These are phyloP conservation scores for Bombus turneri DNA, from an alignment of 1,140 invertebrate species.

Conservation along the genomic window DNA sequence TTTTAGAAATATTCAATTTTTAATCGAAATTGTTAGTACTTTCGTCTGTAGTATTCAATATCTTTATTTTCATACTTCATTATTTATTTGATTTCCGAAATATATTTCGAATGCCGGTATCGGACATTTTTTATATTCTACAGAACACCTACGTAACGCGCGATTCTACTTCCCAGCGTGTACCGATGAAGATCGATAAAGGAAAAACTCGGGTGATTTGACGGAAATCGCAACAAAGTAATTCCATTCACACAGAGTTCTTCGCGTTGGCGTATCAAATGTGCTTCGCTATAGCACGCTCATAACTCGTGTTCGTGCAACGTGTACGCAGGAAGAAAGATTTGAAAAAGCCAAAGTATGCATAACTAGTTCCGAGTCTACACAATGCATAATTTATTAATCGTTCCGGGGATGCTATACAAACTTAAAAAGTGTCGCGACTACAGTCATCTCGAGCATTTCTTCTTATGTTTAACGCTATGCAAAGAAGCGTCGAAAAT, in stretches of 20 bases:
- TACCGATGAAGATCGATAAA: slow-evolving; percentile 13
- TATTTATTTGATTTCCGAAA: not conserved
- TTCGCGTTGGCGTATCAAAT: not conserved
- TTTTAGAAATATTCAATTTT: not conserved
- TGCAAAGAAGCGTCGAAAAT: not conserved
- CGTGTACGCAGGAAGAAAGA: not conserved
- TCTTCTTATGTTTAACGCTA: not conserved
- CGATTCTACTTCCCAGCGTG: not conserved
- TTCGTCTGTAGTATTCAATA: not conserved
- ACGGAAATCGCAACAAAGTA: slow-evolving; percentile 11
- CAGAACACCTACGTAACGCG: not conserved
- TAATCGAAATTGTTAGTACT: not conserved
- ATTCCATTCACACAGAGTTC: slow-evolving; percentile 1
- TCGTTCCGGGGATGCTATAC: not conserved
- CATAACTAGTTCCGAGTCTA: not conserved
- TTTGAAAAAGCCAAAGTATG: not conserved
- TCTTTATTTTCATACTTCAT: not conserved
- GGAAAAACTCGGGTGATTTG: slow-evolving; percentile 24
- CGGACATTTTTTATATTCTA: not conserved
- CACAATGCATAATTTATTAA: slow-evolving; percentile 17
- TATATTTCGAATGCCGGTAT: too few species aligned
- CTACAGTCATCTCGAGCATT: not conserved
- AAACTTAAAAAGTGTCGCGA: not conserved
- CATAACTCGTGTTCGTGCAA: not conserved
- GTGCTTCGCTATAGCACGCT: not conserved